These are phyloP conservation scores for Parnassius glacialis DNA, from an alignment of 2,888 invertebrate genomes.

Conservation along the genomic window DNA sequence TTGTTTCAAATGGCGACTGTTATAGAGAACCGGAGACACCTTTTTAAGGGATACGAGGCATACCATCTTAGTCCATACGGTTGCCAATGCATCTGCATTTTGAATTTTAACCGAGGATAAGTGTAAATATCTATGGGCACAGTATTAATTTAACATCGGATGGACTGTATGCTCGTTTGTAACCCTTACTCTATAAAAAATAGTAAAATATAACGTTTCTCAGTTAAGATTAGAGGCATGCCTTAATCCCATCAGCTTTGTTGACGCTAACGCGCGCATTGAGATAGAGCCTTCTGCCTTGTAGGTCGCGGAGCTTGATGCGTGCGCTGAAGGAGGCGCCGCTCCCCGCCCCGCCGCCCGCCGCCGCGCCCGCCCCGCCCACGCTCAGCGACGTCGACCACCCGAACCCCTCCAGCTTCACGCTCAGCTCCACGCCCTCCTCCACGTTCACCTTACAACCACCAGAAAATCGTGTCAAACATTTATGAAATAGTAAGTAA, in stretches of 20 bases:
- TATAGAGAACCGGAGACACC: too few species aligned
- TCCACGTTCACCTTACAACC: slow-evolving; percentile 84
- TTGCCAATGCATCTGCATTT: too few species aligned
- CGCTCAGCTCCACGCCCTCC: slow-evolving; percentile 85
- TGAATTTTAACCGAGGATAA: too few species aligned
- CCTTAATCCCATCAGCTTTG: slow-evolving; percentile 73
- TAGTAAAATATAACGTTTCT: background rate
- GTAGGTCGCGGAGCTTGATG: slow-evolving; percentile 87
- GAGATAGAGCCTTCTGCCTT: slow-evolving; percentile 87
- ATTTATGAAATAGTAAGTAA: too few species aligned
- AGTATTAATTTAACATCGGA: too few species aligned
- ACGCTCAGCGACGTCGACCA: slow-evolving; percentile 84
- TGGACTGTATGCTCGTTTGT: too few species aligned
- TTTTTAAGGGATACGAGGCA: too few species aligned
- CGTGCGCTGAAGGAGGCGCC: slow-evolving; percentile 82
- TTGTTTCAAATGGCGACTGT: too few species aligned
- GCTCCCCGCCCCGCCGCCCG: slow-evolving; percentile 74
- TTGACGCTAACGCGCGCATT: slow-evolving; percentile 81
- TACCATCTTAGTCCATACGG: too few species aligned
- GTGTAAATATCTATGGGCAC: too few species aligned
- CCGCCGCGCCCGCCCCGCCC: slow-evolving; percentile 57
- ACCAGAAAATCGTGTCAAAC: background rate
- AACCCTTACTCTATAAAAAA: too few species aligned
- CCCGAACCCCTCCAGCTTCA: slow-evolving; percentile 92
- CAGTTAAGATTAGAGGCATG: slow-evolving; percentile 35